Base-by-base conservation (phyloP, 53 echinoderm and acorn worm genomes). In the Holothuria scabra region DNA sequence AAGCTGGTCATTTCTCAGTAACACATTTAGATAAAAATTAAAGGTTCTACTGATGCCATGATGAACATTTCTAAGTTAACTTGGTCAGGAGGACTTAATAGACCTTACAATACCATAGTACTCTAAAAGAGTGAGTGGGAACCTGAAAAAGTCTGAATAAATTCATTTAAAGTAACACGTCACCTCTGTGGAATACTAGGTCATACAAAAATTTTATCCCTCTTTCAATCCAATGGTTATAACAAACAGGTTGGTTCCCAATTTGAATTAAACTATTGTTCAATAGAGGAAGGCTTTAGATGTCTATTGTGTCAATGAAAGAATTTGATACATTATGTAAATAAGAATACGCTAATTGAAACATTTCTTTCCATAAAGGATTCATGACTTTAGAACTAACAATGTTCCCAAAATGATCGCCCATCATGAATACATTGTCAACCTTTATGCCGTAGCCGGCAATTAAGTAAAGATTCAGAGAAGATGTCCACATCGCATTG, bases 51-150 rank as follows among this genome's bases (percentile, higher is more conserved):
- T 21, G 19, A 22, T 22, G 30, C 65, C 23, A 22, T 65, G 30
- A 18, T 65, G 23, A 21, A 65, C 12, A 22, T 65, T 18, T 22
- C 23, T 26, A 65, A 65, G 65, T n/a, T 28, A 22, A 22, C 30
- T 65, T 65, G 65, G 65, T 30, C 65, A 65, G 5, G 65, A 20
- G 23, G 65, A 65, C 20, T 65, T 65, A 65, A n/a, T 65, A 30
- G 65, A 65, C 19, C 23, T 65, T 20, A 65, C 20, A 65, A 65
- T 65, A 22, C 65, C 65, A 65, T 65, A 65, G 23, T 30, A 65
- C 23, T 65, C 65, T 65, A 65, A 23, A 22, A 65, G n/a, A 65
- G 23, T 65, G 65, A 21, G 65, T 22, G 30, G 20, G 19, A 65
- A 65, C 65, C 65, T 65, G 65, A 65, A 65, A 65, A 65, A 6